Evolutionary conservation across 2,113 vertebrate genomes (phyloP), one percentile per base, ranked within the genome.

Genomic region (Colaptes auratus): DNA sequence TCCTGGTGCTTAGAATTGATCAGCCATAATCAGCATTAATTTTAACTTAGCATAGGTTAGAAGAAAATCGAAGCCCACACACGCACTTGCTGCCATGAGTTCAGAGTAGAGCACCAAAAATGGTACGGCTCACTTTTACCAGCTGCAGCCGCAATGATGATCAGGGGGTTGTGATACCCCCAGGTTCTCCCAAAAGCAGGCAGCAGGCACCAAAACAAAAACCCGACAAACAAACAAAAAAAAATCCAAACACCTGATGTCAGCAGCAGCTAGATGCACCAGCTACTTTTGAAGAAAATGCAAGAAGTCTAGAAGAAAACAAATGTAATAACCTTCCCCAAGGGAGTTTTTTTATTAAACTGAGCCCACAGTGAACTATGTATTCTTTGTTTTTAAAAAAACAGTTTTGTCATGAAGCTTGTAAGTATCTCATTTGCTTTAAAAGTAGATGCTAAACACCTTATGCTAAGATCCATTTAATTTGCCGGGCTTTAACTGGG

Each of bases 71-170:
- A 4, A 19, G 0, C 4, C 10, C 10, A 9, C 2, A 12, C 10
- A 4, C 3, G 1, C 5, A 1, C 11, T 44, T 24, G 52, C 21
- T n/a, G 53, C n/a, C 31, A 0, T 17, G 64, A 48, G 14, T 15
- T 36, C 25, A 0, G 64, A 59, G 42, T 3, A 74, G 42, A 56
- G 31, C 63, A 1, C 31, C 10, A 11, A 16, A 7, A 55, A 15
- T 0, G 0, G 35, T 7, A 2, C 6, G 13, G 8, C 2, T 15
- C 3, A 0, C 16, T 36, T 33, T 6, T 8, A 33, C 28, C 64
- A 23, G 46, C 20, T 20, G 1, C 48, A 2, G 10, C 16, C 56
- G 0, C 35, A 8, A n/a, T 0, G 42, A 3, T 24, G 50, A 31
- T 7, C 48, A 0, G 36, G 58, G 8, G 8, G 10, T 28, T 4